These are phyloP conservation scores for Callospermophilus lateralis DNA, from an alignment of 2,113 vertebrate genomes.

Conservation along the genomic window DNA sequence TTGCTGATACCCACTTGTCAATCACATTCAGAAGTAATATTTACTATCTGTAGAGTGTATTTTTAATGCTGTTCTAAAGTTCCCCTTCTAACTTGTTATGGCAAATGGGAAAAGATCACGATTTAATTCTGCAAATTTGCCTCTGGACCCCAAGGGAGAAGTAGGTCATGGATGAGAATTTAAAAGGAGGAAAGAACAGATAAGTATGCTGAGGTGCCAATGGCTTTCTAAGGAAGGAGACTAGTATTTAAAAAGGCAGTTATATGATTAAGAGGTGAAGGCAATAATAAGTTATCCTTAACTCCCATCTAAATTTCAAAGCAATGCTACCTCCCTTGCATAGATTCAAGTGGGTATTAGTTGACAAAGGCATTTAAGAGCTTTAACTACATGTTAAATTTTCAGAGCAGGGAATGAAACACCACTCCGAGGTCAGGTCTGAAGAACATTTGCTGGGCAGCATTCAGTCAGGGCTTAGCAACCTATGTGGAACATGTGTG, in stretches of 20 bases:
- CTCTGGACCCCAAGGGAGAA: neutral
- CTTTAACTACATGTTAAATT: neutral
- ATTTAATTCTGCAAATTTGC: constrained; percentile 46
- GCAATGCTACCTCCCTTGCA: neutral
- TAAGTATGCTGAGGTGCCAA: neutral
- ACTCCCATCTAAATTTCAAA: constrained; percentile 26
- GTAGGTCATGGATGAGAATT: neutral
- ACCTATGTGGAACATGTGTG: accelerated
- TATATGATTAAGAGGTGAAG: neutral
- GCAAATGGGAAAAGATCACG: neutral
- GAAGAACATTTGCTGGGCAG: neutral
- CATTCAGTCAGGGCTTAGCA: too few species aligned
- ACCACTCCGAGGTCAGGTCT: neutral
- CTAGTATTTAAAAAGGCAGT: neutral
- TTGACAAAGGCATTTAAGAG: neutral
- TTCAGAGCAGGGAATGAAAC: neutral
- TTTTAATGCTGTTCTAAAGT: neutral
- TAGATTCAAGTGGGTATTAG: neutral
- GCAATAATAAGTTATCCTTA: neutral
- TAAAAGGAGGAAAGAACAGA: neutral
- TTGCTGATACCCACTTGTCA: neutral
- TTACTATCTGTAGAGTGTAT: neutral
- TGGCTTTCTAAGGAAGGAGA: neutral
- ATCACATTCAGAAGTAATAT: neutral
- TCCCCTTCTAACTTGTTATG: neutral